Percentiles rank a stretch among this genome's conserved stretches.
Conservation (phyloP, 2,113 vertebrate species). For the Amblyornis subalaris region DNA sequence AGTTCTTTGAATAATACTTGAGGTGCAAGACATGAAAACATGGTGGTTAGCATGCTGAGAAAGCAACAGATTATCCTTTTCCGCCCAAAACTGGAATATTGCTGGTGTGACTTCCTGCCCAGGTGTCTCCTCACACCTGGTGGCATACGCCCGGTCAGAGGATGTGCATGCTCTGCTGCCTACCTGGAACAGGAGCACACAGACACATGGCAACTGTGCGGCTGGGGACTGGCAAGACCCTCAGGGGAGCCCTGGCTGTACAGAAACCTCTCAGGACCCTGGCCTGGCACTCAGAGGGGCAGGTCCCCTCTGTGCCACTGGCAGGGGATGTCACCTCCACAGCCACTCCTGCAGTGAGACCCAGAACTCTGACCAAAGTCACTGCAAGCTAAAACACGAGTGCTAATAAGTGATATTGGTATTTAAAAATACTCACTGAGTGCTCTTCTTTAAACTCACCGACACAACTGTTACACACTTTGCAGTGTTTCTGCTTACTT, state of each 20-base stretch:
- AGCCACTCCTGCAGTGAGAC: background rate
- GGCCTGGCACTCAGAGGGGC: background rate
- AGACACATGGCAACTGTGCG: accelerated
- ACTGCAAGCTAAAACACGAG: background rate
- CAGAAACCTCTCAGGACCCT: accelerated
- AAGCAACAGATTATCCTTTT: background rate
- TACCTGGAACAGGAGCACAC: accelerated
- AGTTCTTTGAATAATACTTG: background rate
- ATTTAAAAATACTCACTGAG: background rate
- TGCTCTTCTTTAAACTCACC: background rate
- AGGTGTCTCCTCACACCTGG: background rate
- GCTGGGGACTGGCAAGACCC: background rate
- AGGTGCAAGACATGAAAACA: accelerated
- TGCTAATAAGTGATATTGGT: accelerated
- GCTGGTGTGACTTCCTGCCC: no score
- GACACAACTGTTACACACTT: background rate
- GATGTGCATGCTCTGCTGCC: background rate
- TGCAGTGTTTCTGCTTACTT: background rate
- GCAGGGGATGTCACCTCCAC: background rate
- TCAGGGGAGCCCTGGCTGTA: accelerated
- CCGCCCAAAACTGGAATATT: background rate
- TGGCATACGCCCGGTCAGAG: accelerated
- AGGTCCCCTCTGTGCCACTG: background rate
- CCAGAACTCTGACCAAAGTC: background rate
- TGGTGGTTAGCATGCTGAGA: background rate